Conservation (phyloP, 2,888 invertebrate species). For the Galerucella pusilla region DNA sequence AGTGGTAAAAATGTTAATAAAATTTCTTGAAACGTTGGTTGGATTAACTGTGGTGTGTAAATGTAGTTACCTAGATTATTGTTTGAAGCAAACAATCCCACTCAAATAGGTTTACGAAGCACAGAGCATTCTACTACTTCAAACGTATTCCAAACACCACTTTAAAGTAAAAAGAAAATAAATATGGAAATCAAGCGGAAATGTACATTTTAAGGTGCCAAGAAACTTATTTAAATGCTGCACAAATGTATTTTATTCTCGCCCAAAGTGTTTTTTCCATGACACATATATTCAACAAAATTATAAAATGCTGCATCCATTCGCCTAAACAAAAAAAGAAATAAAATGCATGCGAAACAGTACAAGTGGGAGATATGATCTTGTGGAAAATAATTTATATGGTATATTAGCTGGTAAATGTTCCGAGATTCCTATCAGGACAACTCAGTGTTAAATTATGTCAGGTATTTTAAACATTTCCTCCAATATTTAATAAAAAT, state of each 20-base stretch:
- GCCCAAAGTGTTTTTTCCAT: neutral
- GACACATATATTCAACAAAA: neutral
- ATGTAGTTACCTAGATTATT: too few relatives aligned
- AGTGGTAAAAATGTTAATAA: too few relatives aligned
- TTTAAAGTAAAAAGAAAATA: neutral
- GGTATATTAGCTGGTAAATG: constrained; percentile 45
- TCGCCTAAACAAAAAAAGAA: constrained; percentile 21
- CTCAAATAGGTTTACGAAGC: too few relatives aligned
- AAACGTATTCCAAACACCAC: too few relatives aligned
- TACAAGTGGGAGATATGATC: constrained; percentile 39
- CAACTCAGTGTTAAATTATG: constrained; percentile 46
- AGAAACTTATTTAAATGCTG: neutral
- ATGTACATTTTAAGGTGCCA: neutral
- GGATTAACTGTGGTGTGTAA: too few relatives aligned
- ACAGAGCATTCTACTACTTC: too few relatives aligned
- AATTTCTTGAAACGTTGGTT: too few relatives aligned
- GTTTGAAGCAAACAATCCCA: too few relatives aligned
- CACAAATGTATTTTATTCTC: constrained; percentile 9
- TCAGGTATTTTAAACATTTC: constrained; percentile 46
- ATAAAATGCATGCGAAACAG: constrained; percentile 25
- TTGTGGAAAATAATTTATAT: constrained; percentile 46
- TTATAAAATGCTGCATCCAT: neutral
- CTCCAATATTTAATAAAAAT: too few relatives aligned
- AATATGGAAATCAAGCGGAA: neutral
- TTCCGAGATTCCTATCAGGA: constrained; percentile 44